These are phyloP conservation scores for Enteromius unitaeniatus DNA, from an alignment of 2,797 vertebrate genomes.

Conservation along the genomic window DNA sequence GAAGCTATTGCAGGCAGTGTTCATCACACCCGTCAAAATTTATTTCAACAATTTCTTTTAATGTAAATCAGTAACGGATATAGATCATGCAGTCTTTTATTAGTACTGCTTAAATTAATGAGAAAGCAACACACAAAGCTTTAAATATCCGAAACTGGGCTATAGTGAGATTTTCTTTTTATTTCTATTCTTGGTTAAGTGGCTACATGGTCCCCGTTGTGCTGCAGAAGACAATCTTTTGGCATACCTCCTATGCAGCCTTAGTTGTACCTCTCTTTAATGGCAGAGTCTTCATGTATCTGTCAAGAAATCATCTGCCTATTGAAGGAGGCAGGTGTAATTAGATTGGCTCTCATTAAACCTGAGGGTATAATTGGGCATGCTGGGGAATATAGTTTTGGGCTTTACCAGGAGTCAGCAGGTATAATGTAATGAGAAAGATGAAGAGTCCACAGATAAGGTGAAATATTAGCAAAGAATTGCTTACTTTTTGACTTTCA, in stretches of 20 bases:
- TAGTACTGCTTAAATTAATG: not conserved
- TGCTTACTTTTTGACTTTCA: not conserved
- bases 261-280: slow-evolving; percentile 6
- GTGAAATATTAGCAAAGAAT: not conserved
- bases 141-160: not conserved
- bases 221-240: slow-evolving; percentile 25
- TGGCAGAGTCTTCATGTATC: slow-evolving; percentile 47
- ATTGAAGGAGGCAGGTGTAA: slow-evolving; percentile 57
- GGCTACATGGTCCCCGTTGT: slow-evolving; percentile 18
- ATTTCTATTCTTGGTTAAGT: slow-evolving; percentile 9
- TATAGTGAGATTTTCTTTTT: not conserved
- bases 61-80: slow-evolving; percentile 14
- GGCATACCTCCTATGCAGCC: slow-evolving; percentile 16
- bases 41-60: slow-evolving; percentile 29
- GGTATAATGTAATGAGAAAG: slow-evolving; percentile 65
- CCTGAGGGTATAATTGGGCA: slow-evolving; percentile 61
- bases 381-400: slow-evolving; percentile 67
- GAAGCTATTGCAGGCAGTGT: slow-evolving; percentile 15
- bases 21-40: not conserved
- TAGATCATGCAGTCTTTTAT: not conserved
- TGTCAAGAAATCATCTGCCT: slow-evolving; percentile 49
- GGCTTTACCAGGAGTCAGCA: slow-evolving; percentile 51
- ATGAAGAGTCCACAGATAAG: slow-evolving; percentile 48
- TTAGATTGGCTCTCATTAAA: slow-evolving; percentile 59
- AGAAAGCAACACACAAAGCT: not conserved